A percentile compares a stretch with the other conserved stretches of the same genome.
These are phyloP conservation scores for Macropis europaea DNA, from an alignment of 2,888 invertebrate genomes.

Conservation along the genomic window DNA sequence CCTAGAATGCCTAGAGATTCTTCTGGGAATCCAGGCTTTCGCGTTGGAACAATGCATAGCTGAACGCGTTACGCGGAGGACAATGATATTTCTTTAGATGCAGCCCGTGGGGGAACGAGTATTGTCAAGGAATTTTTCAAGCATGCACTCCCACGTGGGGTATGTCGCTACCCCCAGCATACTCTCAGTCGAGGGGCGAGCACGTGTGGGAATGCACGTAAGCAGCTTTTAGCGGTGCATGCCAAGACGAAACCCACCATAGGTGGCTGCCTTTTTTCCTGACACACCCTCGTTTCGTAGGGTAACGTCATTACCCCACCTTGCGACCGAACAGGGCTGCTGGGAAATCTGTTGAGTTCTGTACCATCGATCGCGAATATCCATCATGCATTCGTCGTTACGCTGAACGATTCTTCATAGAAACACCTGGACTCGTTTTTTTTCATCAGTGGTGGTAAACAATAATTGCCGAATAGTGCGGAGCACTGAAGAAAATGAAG, in stretches of 20 bases:
- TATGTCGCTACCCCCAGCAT: constrained; percentile 49
- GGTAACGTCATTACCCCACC: constrained; percentile 45
- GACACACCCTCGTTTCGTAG: constrained; percentile 53
- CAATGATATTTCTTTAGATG: constrained; percentile 57
- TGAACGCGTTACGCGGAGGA: constrained; percentile 56
- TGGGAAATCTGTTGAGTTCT: constrained; percentile 43
- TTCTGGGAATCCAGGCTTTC: constrained; percentile 50
- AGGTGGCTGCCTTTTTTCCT: constrained; percentile 35
- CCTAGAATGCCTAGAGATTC: constrained; percentile 22
- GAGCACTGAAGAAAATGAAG: no score
- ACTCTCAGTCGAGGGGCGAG: constrained; percentile 46
- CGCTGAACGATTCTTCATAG: constrained; percentile 8
- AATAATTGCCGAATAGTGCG: background rate
- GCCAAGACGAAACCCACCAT: constrained; percentile 16
- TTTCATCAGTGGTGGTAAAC: background rate
- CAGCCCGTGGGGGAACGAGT: constrained; percentile 56
- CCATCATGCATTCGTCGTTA: constrained; percentile 9
- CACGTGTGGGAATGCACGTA: constrained; percentile 58
- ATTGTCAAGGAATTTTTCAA: constrained; percentile 60
- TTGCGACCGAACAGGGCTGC: constrained; percentile 21
- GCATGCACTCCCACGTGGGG: constrained; percentile 63
- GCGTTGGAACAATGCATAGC: constrained; percentile 52
- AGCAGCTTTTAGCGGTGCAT: constrained; percentile 39
- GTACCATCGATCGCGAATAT: constrained; percentile 19
- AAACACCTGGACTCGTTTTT: constrained; percentile 31